Evolutionary conservation across 2,113 vertebrate species (phyloP), one percentile per base, ranked within the genome.

Genomic region (Equus przewalskii): DNA sequence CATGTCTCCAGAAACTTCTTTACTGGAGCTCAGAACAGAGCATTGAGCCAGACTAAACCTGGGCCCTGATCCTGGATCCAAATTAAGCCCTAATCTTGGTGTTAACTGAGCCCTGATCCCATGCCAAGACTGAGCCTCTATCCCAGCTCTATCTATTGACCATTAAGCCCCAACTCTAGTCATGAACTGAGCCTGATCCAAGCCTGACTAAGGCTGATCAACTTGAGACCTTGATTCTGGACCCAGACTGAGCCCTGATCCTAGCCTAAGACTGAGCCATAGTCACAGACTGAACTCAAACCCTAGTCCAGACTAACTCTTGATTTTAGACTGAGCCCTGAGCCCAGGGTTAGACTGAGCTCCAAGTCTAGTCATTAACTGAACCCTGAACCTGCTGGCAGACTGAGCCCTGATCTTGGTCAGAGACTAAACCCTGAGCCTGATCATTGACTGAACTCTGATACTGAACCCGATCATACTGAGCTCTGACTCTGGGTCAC

Each of bases 391-490:
- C 62, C 22, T 81, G 46, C 62, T 84, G 24, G 30, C 49, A 54
- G 33, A 84, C 51, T 36, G 36, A 89, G 24, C 28, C n/a, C 65
- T 76, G 28, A 60, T 41, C 54, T 90, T 85, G 36, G 64, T 36
- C 56, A 62, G 9, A 79, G 62, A 75, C 51, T 67, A 80, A 96
- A 16, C n/a, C 30, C 49, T 33, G 58, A 82, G 46, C n/a, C 70
- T 83, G 49, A 60, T 46, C 73, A 54, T 49, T 60, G 67, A 41
- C 46, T 76, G 64, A 94, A 28, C 18, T 30, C 84, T 86, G 70
- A 62, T 41, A 41, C 46, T 76, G 64, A 94, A 28, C 18, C n/a
- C 84, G 70, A 62, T 95, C 49, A 98, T n/a, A 78, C 72, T 82
- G 41, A 90, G 22, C 78, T 88, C 62, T 84, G 28, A 93, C 6